Evolutionary conservation across 2,888 invertebrate genomes (phyloP).

Genomic region (Amiota communis): DNA sequence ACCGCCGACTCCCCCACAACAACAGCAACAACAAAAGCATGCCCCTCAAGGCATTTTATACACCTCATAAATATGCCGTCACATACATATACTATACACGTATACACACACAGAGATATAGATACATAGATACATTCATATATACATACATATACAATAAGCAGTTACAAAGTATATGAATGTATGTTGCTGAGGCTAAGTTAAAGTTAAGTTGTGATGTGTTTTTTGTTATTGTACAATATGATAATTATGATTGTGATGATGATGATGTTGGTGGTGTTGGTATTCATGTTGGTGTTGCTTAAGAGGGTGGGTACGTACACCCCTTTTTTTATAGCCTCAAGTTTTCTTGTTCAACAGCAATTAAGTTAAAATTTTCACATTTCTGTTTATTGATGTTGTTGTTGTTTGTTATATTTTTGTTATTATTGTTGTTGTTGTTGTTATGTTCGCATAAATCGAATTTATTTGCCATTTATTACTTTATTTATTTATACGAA

Average conservation of each 20-base stretch:
- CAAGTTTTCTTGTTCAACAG: constrained; percentile 9
- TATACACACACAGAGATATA: no score
- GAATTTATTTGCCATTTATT: constrained; percentile 23
- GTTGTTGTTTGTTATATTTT: not conserved
- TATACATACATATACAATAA: no score
- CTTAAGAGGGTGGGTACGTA: not conserved
- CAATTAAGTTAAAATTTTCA: constrained; percentile 17
- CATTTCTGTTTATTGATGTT: constrained; percentile 10
- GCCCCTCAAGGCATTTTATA: not conserved
- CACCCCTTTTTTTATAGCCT: constrained; percentile 17
- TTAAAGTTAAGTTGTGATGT: no score
- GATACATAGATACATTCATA: no score
- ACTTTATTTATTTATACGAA: constrained; percentile 34
- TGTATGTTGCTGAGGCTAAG: no score
- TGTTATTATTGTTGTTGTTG: constrained; percentile 15
- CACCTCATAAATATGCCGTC: constrained; percentile 5
- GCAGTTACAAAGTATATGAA: no score
- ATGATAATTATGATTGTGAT: no score
- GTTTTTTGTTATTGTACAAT: no score
- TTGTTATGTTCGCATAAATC: constrained; percentile 16
- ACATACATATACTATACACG: no score
- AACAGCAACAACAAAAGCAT: not conserved
- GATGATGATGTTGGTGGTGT: no score
- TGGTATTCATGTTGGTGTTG: no score
- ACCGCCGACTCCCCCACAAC: not conserved